A percentile compares a stretch with the other conserved stretches of the same genome.
Conservation (phyloP, 2,113 vertebrate genomes). For the Vimba vimba region DNA sequence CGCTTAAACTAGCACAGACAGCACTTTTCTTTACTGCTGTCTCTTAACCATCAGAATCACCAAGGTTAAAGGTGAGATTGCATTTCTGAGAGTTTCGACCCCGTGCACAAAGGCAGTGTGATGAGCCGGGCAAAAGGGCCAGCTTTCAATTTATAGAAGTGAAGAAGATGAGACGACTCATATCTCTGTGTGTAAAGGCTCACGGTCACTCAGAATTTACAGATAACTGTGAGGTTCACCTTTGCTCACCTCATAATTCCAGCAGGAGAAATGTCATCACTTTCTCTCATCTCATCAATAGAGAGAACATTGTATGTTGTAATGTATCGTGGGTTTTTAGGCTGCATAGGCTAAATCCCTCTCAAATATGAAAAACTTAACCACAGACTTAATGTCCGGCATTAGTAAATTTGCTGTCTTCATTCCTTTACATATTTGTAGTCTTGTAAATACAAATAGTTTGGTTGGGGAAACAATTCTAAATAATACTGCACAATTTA, state of each 20-base stretch:
- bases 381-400: too few species aligned
- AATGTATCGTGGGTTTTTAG: background rate
- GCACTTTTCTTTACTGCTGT: conserved; percentile 29
- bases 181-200: conserved; percentile 34
- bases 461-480: too few species aligned
- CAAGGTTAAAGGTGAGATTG: conserved; percentile 62
- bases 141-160: conserved; percentile 56
- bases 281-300: background rate
- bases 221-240: conserved; percentile 50
- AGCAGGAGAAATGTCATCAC: conserved; percentile 44
- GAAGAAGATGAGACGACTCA: conserved; percentile 26
- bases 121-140: conserved; percentile 20
- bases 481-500: too few species aligned
- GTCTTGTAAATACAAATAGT: too few species aligned
- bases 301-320: conserved; percentile 5
- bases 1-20: conserved; percentile 32
- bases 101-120: conserved; percentile 27
- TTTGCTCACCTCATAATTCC: conserved; percentile 47
- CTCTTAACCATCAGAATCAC: conserved; percentile 38
- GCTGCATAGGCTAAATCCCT: background rate
- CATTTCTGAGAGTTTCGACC: conserved; percentile 54
- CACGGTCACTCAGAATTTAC: conserved; percentile 6
- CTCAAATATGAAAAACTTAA: too few species aligned
- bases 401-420: too few species aligned
- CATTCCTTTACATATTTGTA: too few species aligned